Evolutionary conservation across 2,888 invertebrate species (phyloP), one percentile per base, ranked within the genome.

Genomic region (Vesta saturnalis): DNA sequence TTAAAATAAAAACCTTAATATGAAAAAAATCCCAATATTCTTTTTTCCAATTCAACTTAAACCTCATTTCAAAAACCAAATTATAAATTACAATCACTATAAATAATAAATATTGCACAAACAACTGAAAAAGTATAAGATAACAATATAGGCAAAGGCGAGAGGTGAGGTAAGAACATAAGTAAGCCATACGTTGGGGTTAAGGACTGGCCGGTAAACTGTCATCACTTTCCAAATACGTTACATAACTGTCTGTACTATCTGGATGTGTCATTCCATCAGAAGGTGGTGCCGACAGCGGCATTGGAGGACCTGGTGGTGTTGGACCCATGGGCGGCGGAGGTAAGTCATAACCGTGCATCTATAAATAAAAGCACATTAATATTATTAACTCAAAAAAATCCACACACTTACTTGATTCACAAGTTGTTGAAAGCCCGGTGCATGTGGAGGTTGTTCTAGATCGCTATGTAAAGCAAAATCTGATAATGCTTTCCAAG

Each of bases 401-500:
- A 8, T 14, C 1, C 14, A 47, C 6, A 47, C 19, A 55, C 21
- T 52, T 85, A 95, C 96, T 92, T 96, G 96, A 85, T 94, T 97
- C 79, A 98, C 96, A 78, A 98, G 89, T 83, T 97, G 97, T 83
- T 97, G 97, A 85, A 97, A 98, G 76, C 97, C 96, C 12, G 97
- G 95, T 67, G 91, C 91, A 76, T 91, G 92, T 39, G 94, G 93
- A 63, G 95, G 86, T 80, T 91, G 87, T 78, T 97, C 97, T 69
- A 97, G 88, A 85, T 97, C 97, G 5, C 96, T 94, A 83, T 97
- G 96, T 77, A 97, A 90, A 72, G 97, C 97, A 86, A 97, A 97
- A 85, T 97, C 97, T 63, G 94, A 94, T 62, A 97, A 90, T 71
- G 97, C 96, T 86, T 97, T 97, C 98, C 97, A 98, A 46, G 95